These are phyloP conservation scores for Verasper variegatus DNA, from an alignment of 2,113 vertebrate genomes.

Conservation along the genomic window DNA sequence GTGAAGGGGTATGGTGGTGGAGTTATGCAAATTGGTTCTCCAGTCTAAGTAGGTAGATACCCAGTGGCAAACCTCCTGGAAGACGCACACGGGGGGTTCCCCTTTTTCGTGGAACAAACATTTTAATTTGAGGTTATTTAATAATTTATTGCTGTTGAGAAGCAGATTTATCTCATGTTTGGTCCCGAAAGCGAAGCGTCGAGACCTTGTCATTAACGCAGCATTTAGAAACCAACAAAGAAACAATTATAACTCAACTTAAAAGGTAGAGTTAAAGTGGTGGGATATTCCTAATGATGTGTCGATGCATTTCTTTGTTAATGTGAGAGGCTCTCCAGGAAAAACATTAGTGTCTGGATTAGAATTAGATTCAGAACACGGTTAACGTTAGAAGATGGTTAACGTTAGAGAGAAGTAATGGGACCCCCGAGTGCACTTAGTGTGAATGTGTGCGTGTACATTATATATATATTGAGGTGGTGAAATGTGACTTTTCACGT, in stretches of 20 bases:
- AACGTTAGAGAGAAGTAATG: background rate
- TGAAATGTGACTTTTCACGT: slow-evolving; percentile 10
- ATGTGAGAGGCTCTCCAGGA: too few species aligned
- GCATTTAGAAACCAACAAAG: background rate
- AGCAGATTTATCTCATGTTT: background rate
- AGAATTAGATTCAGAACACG: background rate
- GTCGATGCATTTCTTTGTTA: background rate
- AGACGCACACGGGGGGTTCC: background rate
- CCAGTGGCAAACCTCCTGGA: background rate
- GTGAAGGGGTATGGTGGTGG: background rate
- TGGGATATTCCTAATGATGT: background rate
- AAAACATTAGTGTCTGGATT: background rate
- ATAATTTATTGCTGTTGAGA: background rate
- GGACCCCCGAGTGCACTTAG: background rate
- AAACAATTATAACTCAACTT: background rate
- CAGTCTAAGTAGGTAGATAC: background rate
- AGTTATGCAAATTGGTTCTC: background rate
- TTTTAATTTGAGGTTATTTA: background rate
- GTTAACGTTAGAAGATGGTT: background rate
- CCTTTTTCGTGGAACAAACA: background rate
- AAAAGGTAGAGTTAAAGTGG: background rate
- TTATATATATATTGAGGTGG: background rate
- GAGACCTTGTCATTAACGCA: background rate
- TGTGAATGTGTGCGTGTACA: background rate
- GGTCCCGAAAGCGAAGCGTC: background rate